Evolutionary conservation across 37 sponge, comb jelly and placozoan species (phyloP).

Genomic region (Theonella swinhoei): DNA sequence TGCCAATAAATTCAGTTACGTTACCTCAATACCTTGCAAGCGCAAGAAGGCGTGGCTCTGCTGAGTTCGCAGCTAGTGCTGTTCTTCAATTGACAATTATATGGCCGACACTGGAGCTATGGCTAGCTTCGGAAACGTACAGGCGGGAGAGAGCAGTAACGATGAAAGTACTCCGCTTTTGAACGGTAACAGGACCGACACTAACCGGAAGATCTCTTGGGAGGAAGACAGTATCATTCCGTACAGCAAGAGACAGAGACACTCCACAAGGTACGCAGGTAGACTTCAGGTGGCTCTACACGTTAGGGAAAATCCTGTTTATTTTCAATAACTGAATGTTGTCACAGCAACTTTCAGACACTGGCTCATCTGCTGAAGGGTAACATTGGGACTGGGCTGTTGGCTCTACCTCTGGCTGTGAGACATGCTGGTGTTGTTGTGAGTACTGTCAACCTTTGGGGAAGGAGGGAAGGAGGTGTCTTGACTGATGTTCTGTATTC

Average conservation of each 20-base stretch:
- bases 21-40: no score
- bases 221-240: not conserved
- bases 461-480: not conserved
- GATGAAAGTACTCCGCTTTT: no score
- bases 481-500: not conserved
- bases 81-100: no score
- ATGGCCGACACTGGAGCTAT: no score
- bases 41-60: no score
- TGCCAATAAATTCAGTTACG: no score
- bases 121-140: no score
- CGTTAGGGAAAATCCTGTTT: no score
- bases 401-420: conserved; percentile 82
- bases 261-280: not conserved
- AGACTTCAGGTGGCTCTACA: not conserved
- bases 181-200: no score
- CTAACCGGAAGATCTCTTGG: not conserved
- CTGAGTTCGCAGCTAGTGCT: no score
- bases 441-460: conserved; percentile 35
- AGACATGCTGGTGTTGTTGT: conserved; percentile 79
- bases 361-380: conserved; percentile 86
- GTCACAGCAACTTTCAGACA: conserved; percentile 76
- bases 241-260: not conserved
- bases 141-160: no score
- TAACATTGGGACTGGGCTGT: conserved; percentile 92
- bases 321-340: no score